Evolutionary conservation across 1,140 invertebrate species (phyloP), one percentile per base, ranked within the genome.

Genomic region (Nasonia longicornis): DNA sequence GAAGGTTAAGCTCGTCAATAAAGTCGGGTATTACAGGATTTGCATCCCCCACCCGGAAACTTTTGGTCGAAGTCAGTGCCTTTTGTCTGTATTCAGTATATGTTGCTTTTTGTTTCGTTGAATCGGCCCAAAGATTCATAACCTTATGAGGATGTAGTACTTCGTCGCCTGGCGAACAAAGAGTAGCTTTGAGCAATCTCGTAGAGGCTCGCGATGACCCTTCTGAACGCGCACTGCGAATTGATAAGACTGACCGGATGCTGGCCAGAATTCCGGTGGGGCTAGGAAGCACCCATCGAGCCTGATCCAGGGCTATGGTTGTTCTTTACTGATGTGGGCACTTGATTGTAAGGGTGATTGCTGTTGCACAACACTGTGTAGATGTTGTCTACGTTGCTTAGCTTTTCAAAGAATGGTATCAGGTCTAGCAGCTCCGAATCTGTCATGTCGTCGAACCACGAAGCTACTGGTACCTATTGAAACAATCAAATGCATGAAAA

Each of bases 391-490:
- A 97, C 96, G 92, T 96, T 97, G 91, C 96, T 97, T 83, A 99
- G 92, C 90, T 97, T 96, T 90, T 98, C 97, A 90, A 99, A 97
- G 89, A 98, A 97, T 80, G 98, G 98, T 89, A 99, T 97, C 86
- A 99, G 92, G 91, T 99, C 97, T 84, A 97, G 92, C 69, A 99
- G 92, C 92, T 99, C 98, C 75, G 96, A 96, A 91, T 99, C 98
- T 86, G 95, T 96, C 93, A 97, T 97, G 90, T 99, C 98, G 91
- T 99, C 97, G 91, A 99, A 99, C 98, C 98, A 99, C 80, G 97
- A 98, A 88, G 96, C 96, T 80, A 98, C 97, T 89, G 97, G 97
- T 90, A 99, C 96, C 97, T 98, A 58, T 58, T 1, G 6, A 3
- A 58, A n/a, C 20, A 58, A 58, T 20, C 1, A 7, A 20, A 58